Evolutionary conservation across 2,113 vertebrate species (phyloP), one percentile per base, ranked within the genome.

Genomic region (Rynchops niger): DNA sequence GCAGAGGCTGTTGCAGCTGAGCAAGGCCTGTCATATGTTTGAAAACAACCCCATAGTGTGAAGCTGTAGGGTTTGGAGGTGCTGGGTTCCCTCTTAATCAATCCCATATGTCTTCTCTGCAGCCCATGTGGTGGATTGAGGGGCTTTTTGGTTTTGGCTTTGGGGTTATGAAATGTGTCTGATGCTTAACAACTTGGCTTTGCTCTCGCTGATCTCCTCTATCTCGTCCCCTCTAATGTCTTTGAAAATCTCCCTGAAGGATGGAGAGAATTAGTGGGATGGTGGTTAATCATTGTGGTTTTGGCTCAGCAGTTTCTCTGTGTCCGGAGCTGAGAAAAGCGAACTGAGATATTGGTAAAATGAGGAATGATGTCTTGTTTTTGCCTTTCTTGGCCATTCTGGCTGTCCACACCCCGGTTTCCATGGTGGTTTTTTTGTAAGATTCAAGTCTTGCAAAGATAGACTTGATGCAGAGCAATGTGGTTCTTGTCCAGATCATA

Each of bases 41-140:
- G 65, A 70, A 82, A 83, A 61, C 47, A 87, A 67, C 47, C 23
- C 40, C 9, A 5, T 9, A 29, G 11, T 25, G n/a, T 43, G 50
- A 67, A 66, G 66, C 78, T 74, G 36, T 50, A 61, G 47, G 12
- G 15, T 73, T 76, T 91, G 81, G 53, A 82, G 84, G 20, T 62
- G 6, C 69, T 67, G 76, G 6, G 8, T 26, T 94, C 32, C 22
- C 42, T 78, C 32, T 52, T 6, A 10, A 49, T 67, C 61, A 47
- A 34, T 55, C 42, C 38, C 65, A 20, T 11, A 25, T 8, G 3
- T 84, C 58, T 62, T 62, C 26, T 86, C 38, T 43, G 43, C 25
- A 80, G 66, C 30, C 53, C 0, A 0, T 0, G 1, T 29, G 25
- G 13, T 30, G 26, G 25, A 11, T 59, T 34, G 45, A 85, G 27